Base-by-base conservation (phyloP, 2,113 vertebrate genomes). In the Pygoscelis adeliae region DNA sequence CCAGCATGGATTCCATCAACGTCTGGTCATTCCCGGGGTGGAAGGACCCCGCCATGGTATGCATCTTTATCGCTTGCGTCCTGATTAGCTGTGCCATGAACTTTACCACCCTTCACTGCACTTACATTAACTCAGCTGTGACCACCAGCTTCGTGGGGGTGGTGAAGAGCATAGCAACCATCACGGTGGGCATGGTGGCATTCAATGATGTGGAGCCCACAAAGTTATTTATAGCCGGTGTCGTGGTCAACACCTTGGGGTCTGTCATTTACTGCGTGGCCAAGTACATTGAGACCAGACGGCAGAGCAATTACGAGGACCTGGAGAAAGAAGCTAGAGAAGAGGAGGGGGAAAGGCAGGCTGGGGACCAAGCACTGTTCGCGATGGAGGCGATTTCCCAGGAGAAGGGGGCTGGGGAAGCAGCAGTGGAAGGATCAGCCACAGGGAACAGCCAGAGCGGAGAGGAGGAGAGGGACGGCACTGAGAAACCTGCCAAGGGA, bases 141-240 rank as follows among this genome's bases (percentile, higher is more conserved):
- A 99, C 99, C 98, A 99, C 99, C 97, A 99, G 99, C 98, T 99
- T 99, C 7, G 99, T 99, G 10, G 99, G 99, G 22, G 99, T 99
- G 96, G 99, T 99, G 90, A 99, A 99, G 97, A 99, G 99, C 98
- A 99, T 99, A 59, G 99, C 99, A 91, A 99, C 99, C 86, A 99
- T 99, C 97, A 99, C 99, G 0, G 99, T 99, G 40, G 99, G 99
- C 83, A 99, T 99, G 99, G 97, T 99, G 98, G 99, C 99, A 5
- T 99, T 99, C 98, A 99, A 63, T 44, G 99, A 99, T 6, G 99
- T 99, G 47, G 98, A 98, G 63, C 99, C 99, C 53, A 99, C 99
- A 4, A 97, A 97, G 20, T 98, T 99, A 47, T 99, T 99, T 93
- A 98, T 99, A 84, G 99, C 98, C 0, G 99, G 99, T 4, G 99